These are phyloP conservation scores for Salvator merianae DNA, from an alignment of 2,113 vertebrate species.

Conservation along the genomic window DNA sequence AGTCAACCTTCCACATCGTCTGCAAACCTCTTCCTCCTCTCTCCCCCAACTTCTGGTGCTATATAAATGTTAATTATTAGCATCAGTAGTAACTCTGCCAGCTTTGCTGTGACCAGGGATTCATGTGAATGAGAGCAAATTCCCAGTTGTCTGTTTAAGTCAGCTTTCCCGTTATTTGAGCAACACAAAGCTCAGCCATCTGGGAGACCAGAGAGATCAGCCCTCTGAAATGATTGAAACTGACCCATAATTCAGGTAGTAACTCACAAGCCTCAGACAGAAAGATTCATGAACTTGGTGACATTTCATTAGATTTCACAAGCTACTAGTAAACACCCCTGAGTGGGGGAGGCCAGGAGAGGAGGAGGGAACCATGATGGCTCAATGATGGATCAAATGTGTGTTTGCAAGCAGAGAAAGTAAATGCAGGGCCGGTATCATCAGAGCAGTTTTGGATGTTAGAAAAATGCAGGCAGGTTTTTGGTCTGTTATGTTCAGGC, in stretches of 20 bases:
- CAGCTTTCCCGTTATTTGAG: constrained; percentile 25
- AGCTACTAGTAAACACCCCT: constrained; percentile 19
- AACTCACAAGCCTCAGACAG: constrained; percentile 20
- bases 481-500: neutral
- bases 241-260: constrained; percentile 23
- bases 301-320: constrained; percentile 35
- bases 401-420: neutral
- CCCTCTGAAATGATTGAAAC: constrained; percentile 25
- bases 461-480: neutral
- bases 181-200: neutral
- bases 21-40: neutral
- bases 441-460: neutral
- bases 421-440: neutral
- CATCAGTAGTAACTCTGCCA: constrained; percentile 7
- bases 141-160: constrained; percentile 22
- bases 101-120: neutral
- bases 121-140: neutral
- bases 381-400: neutral
- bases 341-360: neutral
- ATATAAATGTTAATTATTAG: constrained; percentile 11
- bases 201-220: neutral
- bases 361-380: neutral
- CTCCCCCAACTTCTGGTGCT: neutral
- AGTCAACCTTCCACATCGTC: neutral
- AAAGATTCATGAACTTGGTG: constrained; percentile 31